phyloP scores from a whole-genome alignment of 2,797 vertebrate genomes.

The Poecilia gillii region DNA sequence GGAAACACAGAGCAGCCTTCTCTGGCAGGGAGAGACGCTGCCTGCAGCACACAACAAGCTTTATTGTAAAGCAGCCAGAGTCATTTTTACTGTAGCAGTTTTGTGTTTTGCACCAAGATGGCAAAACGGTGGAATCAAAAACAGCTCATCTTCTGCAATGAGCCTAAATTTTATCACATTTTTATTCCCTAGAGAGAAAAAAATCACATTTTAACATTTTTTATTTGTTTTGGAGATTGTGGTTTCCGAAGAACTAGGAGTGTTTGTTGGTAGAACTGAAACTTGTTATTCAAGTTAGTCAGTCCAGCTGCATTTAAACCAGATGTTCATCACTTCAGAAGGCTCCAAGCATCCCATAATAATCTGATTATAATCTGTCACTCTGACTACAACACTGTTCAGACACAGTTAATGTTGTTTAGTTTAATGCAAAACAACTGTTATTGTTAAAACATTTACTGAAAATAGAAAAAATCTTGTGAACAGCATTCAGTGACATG shows the following conservation, averaged over 20 bases:
- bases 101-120: slow-evolving; percentile 24
- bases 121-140: slow-evolving; percentile 6
- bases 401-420: background rate
- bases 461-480: background rate
- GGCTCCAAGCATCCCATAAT: background rate
- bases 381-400: background rate
- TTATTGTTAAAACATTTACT: background rate
- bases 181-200: background rate
- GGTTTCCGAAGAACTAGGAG: background rate
- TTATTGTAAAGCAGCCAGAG: slow-evolving; percentile 51
- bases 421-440: background rate
- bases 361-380: too few relatives aligned
- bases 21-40: slow-evolving; percentile 52
- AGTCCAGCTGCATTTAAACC: background rate
- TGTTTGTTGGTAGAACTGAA: background rate
- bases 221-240: background rate
- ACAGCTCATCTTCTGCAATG: background rate
- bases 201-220: background rate
- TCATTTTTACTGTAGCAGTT: slow-evolving; percentile 35
- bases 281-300: slow-evolving; percentile 8
- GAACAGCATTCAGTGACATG: background rate
- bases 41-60: slow-evolving; percentile 52
- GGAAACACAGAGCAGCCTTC: slow-evolving; percentile 25
- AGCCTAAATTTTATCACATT: background rate
- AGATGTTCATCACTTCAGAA: background rate